Percentiles rank a stretch among this genome's conserved stretches.
Conservation (phyloP, 2,797 vertebrate genomes). For the Sebastes umbrosus region DNA sequence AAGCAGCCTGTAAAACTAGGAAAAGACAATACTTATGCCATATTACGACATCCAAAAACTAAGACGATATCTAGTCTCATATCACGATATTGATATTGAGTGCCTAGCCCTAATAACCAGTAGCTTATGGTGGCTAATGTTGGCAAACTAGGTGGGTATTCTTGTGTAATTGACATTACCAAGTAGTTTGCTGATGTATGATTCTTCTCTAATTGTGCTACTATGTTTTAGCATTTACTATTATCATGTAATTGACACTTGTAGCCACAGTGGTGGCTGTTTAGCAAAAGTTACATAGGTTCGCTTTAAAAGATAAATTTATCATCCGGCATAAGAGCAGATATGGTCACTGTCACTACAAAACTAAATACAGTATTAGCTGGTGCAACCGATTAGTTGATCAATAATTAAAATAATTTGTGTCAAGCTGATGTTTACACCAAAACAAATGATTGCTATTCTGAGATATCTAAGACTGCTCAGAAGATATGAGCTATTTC, state of each 20-base stretch:
- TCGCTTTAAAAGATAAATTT: background rate
- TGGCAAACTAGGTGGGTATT: background rate
- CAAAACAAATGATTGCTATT: constrained; percentile 3
- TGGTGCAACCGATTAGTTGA: background rate
- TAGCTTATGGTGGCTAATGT: background rate
- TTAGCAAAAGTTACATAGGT: background rate
- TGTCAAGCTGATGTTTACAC: background rate
- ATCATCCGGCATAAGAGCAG: background rate
- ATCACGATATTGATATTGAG: too few species aligned
- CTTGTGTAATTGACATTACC: background rate
- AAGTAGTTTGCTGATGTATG: background rate
- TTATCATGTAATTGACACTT: background rate
- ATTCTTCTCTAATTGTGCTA: background rate
- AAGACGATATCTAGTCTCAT: too few species aligned
- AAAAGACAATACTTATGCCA: too few species aligned
- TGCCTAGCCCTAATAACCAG: background rate
- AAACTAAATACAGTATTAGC: background rate
- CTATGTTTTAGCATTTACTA: background rate
- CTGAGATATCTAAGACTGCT: background rate
- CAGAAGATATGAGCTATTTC: background rate
- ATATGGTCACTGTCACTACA: background rate
- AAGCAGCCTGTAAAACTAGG: too few species aligned
- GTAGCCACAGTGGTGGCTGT: too few species aligned
- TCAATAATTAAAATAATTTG: background rate
- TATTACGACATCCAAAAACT: too few species aligned